Base-by-base conservation (phyloP, 2,888 invertebrate genomes). In the Eristalis tenax region DNA sequence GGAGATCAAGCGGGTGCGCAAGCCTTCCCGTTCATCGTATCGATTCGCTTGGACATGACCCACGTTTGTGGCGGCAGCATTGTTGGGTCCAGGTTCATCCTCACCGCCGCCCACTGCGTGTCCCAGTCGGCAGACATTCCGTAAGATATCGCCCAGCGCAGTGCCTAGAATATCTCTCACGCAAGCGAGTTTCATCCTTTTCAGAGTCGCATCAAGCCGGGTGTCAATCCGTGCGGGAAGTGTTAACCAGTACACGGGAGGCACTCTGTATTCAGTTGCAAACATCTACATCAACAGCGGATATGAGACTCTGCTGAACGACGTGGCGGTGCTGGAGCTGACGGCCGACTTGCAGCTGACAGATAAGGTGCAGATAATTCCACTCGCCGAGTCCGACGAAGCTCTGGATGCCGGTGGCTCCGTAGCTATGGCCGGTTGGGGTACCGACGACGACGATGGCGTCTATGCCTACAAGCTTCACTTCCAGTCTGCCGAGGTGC, bases 101-200 rank as follows among this genome's bases (percentile, higher is more conserved):
- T 92, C 5, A 93, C 93, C 3, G 91, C 93, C 1, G 93, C 92
- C 4, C 93, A 92, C 68, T 92, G 93, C 70, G 82, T 91, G 4
- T 80, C 89, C 0, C 89, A 88, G 23, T 0, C 68, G 3, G 63
- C 57, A 57, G 38, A 28, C 8, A 59, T 22, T 15, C 10, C 80
- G 92, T 92, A 89, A 91, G 91, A 89, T 43, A 15, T 6, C 40
- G 4, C 59, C 1, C 57, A 61, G 15, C 11, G 11, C 11, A 13
- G 38, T 38, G 11, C 38, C 38, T 10, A 26, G 15, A 15, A 59
- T 6, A 13, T 23, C 18, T 23, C n/a, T 59, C 4, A 65, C 10
- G 40, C 2, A 0, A n/a, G 88, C 88, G 5, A 57, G 90, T 38
- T 90, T 74, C 4, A 8, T n/a, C 13, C 87, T 23, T 50, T 68